Conservation (phyloP, 2,888 invertebrate genomes). For the Mycogona germanica region DNA sequence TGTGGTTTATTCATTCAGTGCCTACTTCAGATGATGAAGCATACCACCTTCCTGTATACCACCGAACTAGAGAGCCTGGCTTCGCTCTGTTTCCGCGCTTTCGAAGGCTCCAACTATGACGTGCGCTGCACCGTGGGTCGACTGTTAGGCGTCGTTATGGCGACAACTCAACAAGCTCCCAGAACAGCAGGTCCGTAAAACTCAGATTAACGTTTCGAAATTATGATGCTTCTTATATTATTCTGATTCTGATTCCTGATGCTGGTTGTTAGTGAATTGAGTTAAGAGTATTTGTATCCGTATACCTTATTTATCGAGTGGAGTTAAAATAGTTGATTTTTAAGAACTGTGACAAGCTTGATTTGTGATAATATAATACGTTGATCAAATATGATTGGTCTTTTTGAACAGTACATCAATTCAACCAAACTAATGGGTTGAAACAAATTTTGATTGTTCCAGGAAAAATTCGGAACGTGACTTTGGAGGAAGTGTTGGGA, state of each 20-base stretch:
- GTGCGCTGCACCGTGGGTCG: constrained; percentile 84
- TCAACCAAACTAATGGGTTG: too few species aligned
- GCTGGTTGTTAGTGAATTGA: too few species aligned
- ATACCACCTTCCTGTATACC: constrained; percentile 67
- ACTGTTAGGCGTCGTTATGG: constrained; percentile 73
- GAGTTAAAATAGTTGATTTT: too few species aligned
- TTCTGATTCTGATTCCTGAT: too few species aligned
- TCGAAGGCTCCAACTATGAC: constrained; percentile 86
- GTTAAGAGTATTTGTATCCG: too few species aligned
- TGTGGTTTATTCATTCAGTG: constrained; percentile 45
- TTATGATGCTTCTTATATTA: too few species aligned
- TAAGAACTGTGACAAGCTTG: too few species aligned
- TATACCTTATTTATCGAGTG: too few species aligned
- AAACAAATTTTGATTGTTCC: neutral
- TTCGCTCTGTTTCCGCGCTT: constrained; percentile 79
- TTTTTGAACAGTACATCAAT: neutral
- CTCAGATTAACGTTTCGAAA: too few species aligned
- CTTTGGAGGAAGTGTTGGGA: constrained; percentile 80
- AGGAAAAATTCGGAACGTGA: constrained; percentile 29
- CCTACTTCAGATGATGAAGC: constrained; percentile 73
- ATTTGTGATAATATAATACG: too few species aligned
- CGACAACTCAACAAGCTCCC: constrained; percentile 58
- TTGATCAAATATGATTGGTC: neutral
- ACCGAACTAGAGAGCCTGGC: constrained; percentile 84
- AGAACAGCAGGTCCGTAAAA: constrained; percentile 18